Evolutionary conservation across 2,113 vertebrate species (phyloP).

Genomic region (Pteruthius melanotis): DNA sequence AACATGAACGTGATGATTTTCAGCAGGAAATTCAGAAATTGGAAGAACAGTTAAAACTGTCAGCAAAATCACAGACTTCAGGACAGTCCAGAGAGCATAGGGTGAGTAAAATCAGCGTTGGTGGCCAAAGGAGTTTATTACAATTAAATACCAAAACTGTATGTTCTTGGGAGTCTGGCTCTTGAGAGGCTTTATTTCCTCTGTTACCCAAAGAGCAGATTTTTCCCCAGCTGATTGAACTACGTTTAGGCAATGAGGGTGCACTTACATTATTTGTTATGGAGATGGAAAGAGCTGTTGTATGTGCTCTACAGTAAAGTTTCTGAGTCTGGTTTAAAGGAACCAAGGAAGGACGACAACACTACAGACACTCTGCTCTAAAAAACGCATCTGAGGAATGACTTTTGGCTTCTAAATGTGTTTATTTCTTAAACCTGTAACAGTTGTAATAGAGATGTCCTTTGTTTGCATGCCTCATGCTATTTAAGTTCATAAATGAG

Average conservation of each 20-base stretch:
- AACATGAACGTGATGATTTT: conserved; percentile 95
- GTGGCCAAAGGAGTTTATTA: not conserved
- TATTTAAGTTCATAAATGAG: not conserved
- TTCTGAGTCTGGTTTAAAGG: not conserved
- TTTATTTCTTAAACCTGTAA: not conserved
- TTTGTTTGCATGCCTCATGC: not conserved
- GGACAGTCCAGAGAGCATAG: conserved; percentile 63
- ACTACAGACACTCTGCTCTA: not conserved
- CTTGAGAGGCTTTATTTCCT: not conserved
- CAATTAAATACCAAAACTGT: not conserved
- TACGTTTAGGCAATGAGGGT: not conserved
- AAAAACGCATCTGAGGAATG: not conserved
- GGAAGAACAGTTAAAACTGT: conserved; percentile 82
- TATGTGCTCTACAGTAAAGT: not conserved
- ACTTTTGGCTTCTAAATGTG: not conserved
- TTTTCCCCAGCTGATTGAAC: not conserved
- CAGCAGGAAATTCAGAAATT: conserved; percentile 92
- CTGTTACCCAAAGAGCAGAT: not conserved
- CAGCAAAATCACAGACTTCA: conserved; percentile 45
- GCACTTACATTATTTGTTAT: not conserved
- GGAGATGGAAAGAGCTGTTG: not conserved
- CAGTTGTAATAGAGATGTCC: not conserved
- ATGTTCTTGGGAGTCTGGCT: not conserved
- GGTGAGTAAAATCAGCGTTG: conserved; percentile 68
- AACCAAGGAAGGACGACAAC: not conserved